phyloP scores from a whole-genome alignment of 1,140 invertebrate genomes.

The Penaeus chinensis region DNA sequence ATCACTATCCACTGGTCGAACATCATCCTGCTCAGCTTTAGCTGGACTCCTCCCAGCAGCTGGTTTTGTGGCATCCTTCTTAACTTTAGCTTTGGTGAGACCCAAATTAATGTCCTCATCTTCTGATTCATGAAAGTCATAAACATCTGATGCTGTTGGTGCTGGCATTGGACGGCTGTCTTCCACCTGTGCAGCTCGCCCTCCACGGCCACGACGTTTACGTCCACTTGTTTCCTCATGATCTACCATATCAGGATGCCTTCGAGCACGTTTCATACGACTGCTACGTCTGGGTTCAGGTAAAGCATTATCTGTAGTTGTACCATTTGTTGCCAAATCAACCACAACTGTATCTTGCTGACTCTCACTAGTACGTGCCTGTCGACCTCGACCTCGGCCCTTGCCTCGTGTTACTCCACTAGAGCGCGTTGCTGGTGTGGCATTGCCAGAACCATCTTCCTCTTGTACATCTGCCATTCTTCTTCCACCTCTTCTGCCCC shows the following conservation, averaged over 20 bases:
- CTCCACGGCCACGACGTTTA: slow-evolving; percentile 42
- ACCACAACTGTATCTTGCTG: slow-evolving; percentile 33
- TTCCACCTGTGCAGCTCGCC: slow-evolving; percentile 22
- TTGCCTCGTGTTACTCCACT: slow-evolving; percentile 30
- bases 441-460: slow-evolving; percentile 8
- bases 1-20: slow-evolving; percentile 27
- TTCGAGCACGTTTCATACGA: slow-evolving; percentile 41
- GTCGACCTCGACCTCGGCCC: slow-evolving; percentile 40
- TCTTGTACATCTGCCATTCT: slow-evolving; percentile 5
- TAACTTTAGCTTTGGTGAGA: slow-evolving; percentile 36
- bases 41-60: slow-evolving; percentile 32
- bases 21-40: slow-evolving; percentile 41
- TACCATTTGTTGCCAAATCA: background rate
- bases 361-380: slow-evolving; percentile 46
- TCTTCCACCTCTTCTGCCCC: slow-evolving; percentile 40
- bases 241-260: slow-evolving; percentile 56
- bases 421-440: slow-evolving; percentile 29
- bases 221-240: slow-evolving; percentile 54
- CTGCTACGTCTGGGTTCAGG: slow-evolving; percentile 50
- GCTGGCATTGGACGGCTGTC: slow-evolving; percentile 42
- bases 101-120: slow-evolving; percentile 54
- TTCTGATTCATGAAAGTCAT: slow-evolving; percentile 57
- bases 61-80: slow-evolving; percentile 36
- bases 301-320: slow-evolving; percentile 20
- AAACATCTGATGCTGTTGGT: slow-evolving; percentile 45